Evolutionary conservation across 2,888 invertebrate species (phyloP).

Genomic region (Tetragnatha montana): DNA sequence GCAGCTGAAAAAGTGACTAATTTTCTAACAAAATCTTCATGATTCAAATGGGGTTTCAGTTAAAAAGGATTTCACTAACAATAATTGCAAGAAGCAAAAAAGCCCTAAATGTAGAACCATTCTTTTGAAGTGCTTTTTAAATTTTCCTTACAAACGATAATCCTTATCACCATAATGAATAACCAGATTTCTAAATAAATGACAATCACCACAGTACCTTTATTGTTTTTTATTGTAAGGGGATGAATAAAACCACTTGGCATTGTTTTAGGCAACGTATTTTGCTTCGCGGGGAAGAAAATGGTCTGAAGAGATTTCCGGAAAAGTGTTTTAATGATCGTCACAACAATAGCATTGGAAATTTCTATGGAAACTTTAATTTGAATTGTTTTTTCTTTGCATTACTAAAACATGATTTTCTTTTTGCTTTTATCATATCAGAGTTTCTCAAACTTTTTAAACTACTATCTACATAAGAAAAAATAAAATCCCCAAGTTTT

Average conservation of each 20-base stretch:
- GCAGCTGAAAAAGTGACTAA: neutral
- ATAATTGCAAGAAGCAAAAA: neutral
- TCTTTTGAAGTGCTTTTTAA: neutral
- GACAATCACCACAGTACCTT: neutral
- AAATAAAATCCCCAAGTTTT: too few species aligned
- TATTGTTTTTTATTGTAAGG: neutral
- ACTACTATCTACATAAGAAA: too few species aligned
- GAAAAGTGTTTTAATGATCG: neutral
- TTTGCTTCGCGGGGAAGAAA: neutral
- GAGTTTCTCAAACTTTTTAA: too few species aligned
- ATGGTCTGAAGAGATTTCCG: neutral
- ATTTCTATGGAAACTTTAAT: neutral
- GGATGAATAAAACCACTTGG: neutral
- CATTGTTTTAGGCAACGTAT: neutral
- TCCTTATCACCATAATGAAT: conserved; percentile 2
- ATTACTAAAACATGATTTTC: too few species aligned
- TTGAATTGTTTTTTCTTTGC: neutral
- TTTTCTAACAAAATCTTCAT: neutral
- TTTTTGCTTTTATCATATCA: too few species aligned
- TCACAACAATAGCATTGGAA: neutral
- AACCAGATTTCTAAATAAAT: neutral
- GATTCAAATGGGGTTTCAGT: neutral
- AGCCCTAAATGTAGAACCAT: neutral
- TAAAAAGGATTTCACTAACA: neutral
- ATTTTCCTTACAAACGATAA: neutral